phyloP scores from a whole-genome alignment of 2,888 invertebrate genomes.

The Torymus aiolomorphi region DNA sequence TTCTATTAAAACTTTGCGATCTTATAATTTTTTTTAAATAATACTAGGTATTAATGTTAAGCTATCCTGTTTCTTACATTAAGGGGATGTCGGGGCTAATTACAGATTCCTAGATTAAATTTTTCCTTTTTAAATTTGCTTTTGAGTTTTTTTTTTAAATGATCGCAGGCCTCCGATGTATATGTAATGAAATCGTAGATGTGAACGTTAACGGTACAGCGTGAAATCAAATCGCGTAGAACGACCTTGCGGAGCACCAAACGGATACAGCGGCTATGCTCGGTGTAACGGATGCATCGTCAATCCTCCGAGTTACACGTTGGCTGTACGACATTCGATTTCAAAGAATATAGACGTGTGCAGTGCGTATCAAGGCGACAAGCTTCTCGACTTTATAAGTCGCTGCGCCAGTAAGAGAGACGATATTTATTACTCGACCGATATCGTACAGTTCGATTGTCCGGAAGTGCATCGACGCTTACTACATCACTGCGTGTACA shows the following conservation, averaged over 20 bases:
- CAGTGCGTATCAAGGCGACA: conserved; percentile 21
- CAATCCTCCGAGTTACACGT: conserved; percentile 23
- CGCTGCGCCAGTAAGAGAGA: neutral
- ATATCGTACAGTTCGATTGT: neutral
- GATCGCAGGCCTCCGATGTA: too few relatives aligned
- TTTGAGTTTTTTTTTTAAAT: too few relatives aligned
- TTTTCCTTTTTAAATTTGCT: too few relatives aligned
- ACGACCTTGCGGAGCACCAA: conserved; percentile 17
- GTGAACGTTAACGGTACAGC: conserved; percentile 19
- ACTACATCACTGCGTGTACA: too few relatives aligned
- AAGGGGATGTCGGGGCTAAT: too few relatives aligned
- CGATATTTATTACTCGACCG: conserved; percentile 22
- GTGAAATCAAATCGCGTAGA: conserved; percentile 30
- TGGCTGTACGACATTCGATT: conserved; percentile 26
- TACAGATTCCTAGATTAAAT: too few relatives aligned
- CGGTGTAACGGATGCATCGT: neutral
- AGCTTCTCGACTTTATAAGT: neutral
- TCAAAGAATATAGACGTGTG: conserved; percentile 58
- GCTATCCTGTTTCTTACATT: too few relatives aligned
- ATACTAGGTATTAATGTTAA: too few relatives aligned
- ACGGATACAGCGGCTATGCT: neutral
- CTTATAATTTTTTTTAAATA: too few relatives aligned
- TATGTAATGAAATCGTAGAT: too few relatives aligned
- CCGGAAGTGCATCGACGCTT: too few relatives aligned
- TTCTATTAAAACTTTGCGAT: too few relatives aligned